phyloP scores from a whole-genome alignment of 2,888 invertebrate genomes.

The Isoperla grammatica region DNA sequence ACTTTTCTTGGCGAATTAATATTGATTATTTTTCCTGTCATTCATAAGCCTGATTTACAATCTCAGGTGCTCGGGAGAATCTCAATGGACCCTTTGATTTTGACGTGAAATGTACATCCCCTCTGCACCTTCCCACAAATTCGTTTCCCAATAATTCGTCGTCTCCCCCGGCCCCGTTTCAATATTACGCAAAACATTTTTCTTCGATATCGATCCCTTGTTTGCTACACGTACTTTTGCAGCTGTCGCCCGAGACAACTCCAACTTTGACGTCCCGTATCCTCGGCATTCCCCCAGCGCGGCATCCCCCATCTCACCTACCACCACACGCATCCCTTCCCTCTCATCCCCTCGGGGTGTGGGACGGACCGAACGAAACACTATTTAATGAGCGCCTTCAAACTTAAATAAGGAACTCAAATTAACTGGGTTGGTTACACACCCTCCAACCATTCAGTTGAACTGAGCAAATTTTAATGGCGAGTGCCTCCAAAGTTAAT shows the following conservation, averaged over 20 bases:
- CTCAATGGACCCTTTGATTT: slow-evolving; percentile 5
- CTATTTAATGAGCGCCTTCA: slow-evolving; percentile 16
- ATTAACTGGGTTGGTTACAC: slow-evolving; percentile 2
- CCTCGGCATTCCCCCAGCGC: slow-evolving; percentile 3
- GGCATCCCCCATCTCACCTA: background rate
- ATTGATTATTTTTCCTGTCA: too few species aligned
- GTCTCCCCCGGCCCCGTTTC: slow-evolving; percentile 6
- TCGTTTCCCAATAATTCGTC: slow-evolving; percentile 18
- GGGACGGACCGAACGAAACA: background rate
- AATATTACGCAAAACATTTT: slow-evolving; percentile 18
- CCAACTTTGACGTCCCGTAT: slow-evolving; percentile 14
- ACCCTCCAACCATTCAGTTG: background rate
- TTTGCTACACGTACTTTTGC: slow-evolving; percentile 16
- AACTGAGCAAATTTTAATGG: slow-evolving; percentile 16
- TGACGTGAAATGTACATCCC: slow-evolving; percentile 1
- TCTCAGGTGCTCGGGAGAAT: slow-evolving; percentile 13
- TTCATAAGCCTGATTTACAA: slow-evolving; percentile 7
- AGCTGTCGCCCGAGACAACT: slow-evolving; percentile 15
- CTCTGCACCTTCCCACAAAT: slow-evolving; percentile 6
- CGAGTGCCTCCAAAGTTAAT: background rate
- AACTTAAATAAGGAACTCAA: background rate
- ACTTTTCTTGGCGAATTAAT: slow-evolving; percentile 4
- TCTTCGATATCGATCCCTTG: slow-evolving; percentile 16
- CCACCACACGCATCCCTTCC: background rate
- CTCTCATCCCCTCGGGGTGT: background rate